phyloP scores from a whole-genome alignment of 2,888 invertebrate species.

The Odontocerum albicorne region DNA sequence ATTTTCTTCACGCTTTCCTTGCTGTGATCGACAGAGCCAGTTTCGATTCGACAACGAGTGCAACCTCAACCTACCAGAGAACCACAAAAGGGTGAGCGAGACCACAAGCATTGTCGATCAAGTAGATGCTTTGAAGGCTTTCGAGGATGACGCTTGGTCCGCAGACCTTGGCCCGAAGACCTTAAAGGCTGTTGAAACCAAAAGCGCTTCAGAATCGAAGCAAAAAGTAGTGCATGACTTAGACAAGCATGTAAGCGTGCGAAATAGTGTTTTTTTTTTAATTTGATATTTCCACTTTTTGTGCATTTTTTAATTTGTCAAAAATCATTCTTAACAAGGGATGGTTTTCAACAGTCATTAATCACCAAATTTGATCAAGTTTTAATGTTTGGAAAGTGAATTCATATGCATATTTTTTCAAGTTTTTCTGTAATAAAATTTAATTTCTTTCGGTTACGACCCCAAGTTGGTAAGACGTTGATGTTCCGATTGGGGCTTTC shows the following conservation, averaged over 20 bases:
- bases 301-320: no score
- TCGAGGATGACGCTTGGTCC: slow-evolving; percentile 42
- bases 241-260: slow-evolving; percentile 71
- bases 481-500: no score
- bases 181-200: background rate
- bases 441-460: no score
- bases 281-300: background rate
- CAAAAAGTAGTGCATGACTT: slow-evolving; percentile 18
- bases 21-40: slow-evolving; percentile 89
- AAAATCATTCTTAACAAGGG: no score
- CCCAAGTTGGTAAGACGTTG: no score
- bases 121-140: slow-evolving; percentile 51
- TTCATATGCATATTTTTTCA: no score
- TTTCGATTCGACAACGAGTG: slow-evolving; percentile 99
- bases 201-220: background rate
- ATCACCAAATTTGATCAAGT: no score
- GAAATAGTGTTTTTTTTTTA: slow-evolving; percentile 18
- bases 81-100: slow-evolving; percentile 96
- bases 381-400: no score
- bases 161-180: slow-evolving; percentile 8
- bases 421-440: no score
- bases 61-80: slow-evolving; percentile 95
- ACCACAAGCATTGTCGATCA: slow-evolving; percentile 52
- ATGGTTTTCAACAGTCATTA: no score
- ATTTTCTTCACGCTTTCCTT: no score